Base-by-base conservation (phyloP, 2,888 invertebrate genomes). In the Eristalis tenax region DNA sequence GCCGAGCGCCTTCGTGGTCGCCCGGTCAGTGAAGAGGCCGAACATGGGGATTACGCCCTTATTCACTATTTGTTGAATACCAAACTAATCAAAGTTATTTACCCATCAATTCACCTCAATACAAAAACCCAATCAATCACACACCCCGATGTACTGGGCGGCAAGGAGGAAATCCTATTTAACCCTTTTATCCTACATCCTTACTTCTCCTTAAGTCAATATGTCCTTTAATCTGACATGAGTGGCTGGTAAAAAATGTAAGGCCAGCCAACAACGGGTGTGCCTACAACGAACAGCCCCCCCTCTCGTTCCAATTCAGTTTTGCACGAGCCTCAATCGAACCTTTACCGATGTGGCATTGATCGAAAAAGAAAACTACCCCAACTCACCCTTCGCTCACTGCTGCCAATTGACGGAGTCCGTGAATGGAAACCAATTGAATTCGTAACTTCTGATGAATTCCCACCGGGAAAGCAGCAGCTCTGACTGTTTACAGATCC, bases 161-260 rank as follows among this genome's bases (percentile, higher is more conserved):
- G 65, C 28, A 18, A 23, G 61, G 35, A 28, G 57, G 59, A 66
- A 65, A 73, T 40, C 70, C 57, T 50, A 57, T 73, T 81, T 74
- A 78, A 78, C 86, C 78, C 78, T 83, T 79, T 83, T 74, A 66
- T 74, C 78, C 86, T 59, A 70, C 59, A 69, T 76, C 70, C 61
- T 61, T 61, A 18, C 28, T 32, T 69, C 73, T 74, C 66, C 82
- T 70, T 82, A 83, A 86, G 86, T 82, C 86, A 86, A 86, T 74
- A 86, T 70, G 86, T 71, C 83, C 83, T 83, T 86, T 83, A 86
- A 86, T 86, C 86, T 83, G 83, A 86, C 78, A 83, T 79, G 83
- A 75, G 78, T 70, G 83, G 56, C 65, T 75, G 75, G 70, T 78
- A 68, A 80, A 83, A 78, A 86, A 83, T 75, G 59, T 75, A 78